Evolutionary conservation across 2,113 vertebrate genomes (phyloP), one percentile per base, ranked within the genome.

Genomic region (Physeter macrocephalus): DNA sequence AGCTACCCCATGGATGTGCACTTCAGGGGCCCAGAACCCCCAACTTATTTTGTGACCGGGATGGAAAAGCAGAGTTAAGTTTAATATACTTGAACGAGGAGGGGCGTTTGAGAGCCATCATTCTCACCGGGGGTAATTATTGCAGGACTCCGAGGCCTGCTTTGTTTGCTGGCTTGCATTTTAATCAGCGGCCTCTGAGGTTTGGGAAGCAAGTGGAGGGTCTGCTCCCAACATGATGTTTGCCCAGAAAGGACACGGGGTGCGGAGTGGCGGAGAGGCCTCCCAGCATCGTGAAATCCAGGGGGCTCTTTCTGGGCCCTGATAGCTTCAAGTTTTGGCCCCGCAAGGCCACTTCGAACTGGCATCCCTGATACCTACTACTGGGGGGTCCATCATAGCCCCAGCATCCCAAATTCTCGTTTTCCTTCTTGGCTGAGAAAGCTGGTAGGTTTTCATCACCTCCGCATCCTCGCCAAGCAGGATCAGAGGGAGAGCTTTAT

Each of bases 91-190:
- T 13, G 43, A 8, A 61, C 10, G 34, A 29, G 49, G 86, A 92
- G 72, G 66, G 81, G 27, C 9, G 14, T 71, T 77, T 43, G 92
- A 59, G 36, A 86, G 92, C 59, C 57, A 3, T 66, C 36, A 0
- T 77, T 81, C 93, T 94, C 86, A 31, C 25, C 4, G 62, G 66
- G 82, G 57, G 52, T 81, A 27, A 72, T 91, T 59, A 29, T 52
- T 36, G 34, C 12, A 69, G 87, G 87, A 82, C 13, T 13, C 54
- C 1, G 46, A 41, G 62, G 25, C 43, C n/a, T 8, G n/a, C 96
- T 96, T 94, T 95, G 93, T 97, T 78, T 41, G 72, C 64, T 52
- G 61, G 61, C 25, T 1, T 2, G 90, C 95, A 95, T 95, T 92
- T 84, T 95, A 88, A 97, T 84, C 49, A 71, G 46, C 46, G 3